phyloP scores from a whole-genome alignment of 2,113 vertebrate species.

The Eonycteris spelaea region DNA sequence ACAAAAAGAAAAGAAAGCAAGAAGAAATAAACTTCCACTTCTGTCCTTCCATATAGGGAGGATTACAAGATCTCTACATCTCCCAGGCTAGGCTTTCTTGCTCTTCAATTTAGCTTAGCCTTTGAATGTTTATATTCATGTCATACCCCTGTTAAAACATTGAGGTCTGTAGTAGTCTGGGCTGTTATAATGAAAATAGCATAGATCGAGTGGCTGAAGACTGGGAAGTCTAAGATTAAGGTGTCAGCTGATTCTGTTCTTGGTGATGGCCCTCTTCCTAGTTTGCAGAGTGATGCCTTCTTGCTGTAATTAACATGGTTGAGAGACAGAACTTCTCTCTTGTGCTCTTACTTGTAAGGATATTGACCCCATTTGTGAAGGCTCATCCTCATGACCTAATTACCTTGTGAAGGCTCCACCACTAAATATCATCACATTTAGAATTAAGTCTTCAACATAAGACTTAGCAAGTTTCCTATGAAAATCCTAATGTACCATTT shows the following conservation, averaged over 20 bases:
- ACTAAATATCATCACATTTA: neutral
- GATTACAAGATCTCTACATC: neutral
- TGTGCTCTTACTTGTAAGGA: neutral
- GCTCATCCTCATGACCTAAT: neutral
- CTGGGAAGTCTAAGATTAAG: neutral
- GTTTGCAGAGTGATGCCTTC: neutral
- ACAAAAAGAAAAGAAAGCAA: neutral
- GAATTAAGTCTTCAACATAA: neutral
- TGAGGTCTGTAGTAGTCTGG: neutral
- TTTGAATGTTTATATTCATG: neutral
- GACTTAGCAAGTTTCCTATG: neutral
- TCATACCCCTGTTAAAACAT: neutral
- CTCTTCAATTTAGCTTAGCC: neutral
- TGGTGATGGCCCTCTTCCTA: neutral
- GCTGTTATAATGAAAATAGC: neutral
- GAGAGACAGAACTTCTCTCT: neutral
- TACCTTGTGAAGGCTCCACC: neutral
- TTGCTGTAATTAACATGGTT: neutral
- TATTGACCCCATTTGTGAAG: neutral
- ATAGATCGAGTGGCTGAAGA: neutral
- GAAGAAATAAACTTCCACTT: neutral
- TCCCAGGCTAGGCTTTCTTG: neutral
- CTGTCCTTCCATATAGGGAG: neutral
- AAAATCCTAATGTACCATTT: neutral
- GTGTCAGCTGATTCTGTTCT: neutral